Conservation (phyloP, 2,113 vertebrate genomes). For the Hippopotamus amphibius region DNA sequence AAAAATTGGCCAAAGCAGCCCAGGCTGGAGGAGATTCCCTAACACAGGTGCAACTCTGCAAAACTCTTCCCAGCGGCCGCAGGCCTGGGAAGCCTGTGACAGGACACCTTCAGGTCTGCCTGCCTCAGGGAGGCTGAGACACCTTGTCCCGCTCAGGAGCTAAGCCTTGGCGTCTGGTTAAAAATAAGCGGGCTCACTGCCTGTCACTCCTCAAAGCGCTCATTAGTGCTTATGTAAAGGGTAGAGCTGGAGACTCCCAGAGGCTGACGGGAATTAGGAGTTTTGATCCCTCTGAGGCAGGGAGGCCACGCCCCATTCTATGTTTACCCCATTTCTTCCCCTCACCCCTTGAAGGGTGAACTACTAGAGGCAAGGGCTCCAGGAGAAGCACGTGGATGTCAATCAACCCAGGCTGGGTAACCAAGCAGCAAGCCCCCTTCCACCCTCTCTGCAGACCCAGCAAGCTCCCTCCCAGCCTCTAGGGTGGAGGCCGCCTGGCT, state of each 20-base stretch:
- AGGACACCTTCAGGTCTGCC: background rate
- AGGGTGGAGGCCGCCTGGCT: fast-evolving
- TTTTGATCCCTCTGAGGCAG: background rate
- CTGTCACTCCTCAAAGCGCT: background rate
- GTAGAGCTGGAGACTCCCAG: background rate
- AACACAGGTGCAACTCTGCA: fast-evolving
- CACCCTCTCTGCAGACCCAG: fast-evolving
- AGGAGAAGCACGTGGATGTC: background rate
- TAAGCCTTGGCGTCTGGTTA: background rate
- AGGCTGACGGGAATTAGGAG: background rate
- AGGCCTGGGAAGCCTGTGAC: background rate
- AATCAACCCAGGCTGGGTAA: background rate
- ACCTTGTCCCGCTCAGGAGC: background rate
- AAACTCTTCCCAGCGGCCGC: fast-evolving
- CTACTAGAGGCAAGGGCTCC: background rate
- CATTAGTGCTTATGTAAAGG: background rate
- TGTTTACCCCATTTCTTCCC: background rate
- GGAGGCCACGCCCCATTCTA: background rate
- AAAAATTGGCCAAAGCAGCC: background rate
- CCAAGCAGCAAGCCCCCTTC: background rate
- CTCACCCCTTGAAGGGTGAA: background rate
- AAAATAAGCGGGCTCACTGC: background rate
- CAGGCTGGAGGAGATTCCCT: background rate
- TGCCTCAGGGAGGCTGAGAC: background rate
- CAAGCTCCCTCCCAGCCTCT: background rate